A percentile compares a stretch with the other conserved stretches of the same genome.
Evolutionary conservation across 2,888 invertebrate genomes (phyloP).

Genomic region (Aethes cnicana): DNA sequence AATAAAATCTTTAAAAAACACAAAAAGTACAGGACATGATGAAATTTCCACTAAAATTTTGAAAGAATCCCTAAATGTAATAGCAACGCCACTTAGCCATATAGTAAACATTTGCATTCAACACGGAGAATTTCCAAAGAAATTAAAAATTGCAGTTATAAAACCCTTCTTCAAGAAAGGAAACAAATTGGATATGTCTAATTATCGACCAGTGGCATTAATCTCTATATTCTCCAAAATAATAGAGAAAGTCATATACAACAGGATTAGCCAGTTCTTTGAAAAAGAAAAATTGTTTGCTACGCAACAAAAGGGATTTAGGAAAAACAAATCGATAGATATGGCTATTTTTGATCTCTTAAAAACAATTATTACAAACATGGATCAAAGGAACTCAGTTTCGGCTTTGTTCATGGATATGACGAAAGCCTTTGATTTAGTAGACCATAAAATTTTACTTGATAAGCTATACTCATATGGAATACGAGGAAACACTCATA

Average conservation of each 20-base stretch:
- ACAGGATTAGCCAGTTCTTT: conserved; percentile 9
- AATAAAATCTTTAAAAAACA: background rate
- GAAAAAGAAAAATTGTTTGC: conserved; percentile 18
- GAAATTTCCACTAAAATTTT: background rate
- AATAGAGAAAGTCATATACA: conserved; percentile 25
- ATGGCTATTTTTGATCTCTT: no score
- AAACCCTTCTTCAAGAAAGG: conserved; percentile 27
- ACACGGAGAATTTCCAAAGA: conserved; percentile 14
- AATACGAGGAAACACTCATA: no score
- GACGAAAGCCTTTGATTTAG: no score
- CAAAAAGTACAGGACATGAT: background rate
- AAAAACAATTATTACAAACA: no score
- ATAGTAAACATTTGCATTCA: conserved; percentile 26
- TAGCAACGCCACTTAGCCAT: conserved; percentile 5
- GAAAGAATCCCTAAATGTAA: background rate
- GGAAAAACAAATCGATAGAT: no score
- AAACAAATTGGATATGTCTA: conserved; percentile 4
- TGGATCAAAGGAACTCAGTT: no score
- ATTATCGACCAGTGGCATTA: conserved; percentile 28
- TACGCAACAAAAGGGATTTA: conserved; percentile 27
- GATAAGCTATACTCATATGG: no score
- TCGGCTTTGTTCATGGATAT: no score
- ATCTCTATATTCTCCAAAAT: conserved; percentile 20
- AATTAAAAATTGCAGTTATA: conserved; percentile 15
- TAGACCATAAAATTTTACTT: no score